Evolutionary conservation across 2,797 vertebrate species (phyloP).

Genomic region (Ficedula albicollis): DNA sequence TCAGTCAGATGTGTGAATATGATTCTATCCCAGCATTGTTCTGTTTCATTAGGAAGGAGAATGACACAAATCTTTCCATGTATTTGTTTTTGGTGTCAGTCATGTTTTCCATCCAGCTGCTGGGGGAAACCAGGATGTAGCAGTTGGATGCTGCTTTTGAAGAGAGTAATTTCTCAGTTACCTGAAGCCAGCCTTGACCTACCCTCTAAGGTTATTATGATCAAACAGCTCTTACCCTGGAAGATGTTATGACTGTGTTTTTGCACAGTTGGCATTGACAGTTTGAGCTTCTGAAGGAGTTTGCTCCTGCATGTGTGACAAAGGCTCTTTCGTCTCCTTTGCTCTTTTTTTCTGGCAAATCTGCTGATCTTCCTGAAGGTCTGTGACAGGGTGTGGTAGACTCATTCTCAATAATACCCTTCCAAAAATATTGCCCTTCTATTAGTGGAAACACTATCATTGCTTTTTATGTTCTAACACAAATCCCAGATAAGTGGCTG

Average conservation of each 20-base stretch:
- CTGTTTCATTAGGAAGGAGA: not conserved
- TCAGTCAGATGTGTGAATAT: not conserved
- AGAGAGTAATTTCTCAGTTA: not conserved
- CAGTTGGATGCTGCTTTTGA: not conserved
- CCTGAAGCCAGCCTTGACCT: constrained; percentile 6
- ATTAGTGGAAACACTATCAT: not conserved
- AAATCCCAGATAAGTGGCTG: not conserved
- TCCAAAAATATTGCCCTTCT: constrained; percentile 56
- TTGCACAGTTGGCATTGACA: constrained; percentile 19
- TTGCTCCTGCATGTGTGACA: constrained; percentile 23
- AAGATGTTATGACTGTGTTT: constrained; percentile 13
- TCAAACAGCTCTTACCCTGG: not conserved
- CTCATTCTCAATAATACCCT: constrained; percentile 59
- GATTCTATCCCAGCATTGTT: constrained; percentile 10
- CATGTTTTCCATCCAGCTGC: not conserved
- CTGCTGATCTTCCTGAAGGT: constrained; percentile 34
- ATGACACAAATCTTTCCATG: constrained; percentile 17
- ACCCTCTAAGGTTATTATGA: not conserved
- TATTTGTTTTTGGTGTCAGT: constrained; percentile 3
- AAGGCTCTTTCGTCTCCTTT: not conserved
- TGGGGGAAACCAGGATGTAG: not conserved
- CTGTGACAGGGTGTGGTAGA: constrained; percentile 60
- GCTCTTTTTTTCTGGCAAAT: constrained; percentile 14
- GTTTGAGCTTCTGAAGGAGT: constrained; percentile 48
- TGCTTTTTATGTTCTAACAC: constrained; percentile 13